Conservation (phyloP, 2,888 invertebrate genomes). For the Podabrus alpinus region DNA sequence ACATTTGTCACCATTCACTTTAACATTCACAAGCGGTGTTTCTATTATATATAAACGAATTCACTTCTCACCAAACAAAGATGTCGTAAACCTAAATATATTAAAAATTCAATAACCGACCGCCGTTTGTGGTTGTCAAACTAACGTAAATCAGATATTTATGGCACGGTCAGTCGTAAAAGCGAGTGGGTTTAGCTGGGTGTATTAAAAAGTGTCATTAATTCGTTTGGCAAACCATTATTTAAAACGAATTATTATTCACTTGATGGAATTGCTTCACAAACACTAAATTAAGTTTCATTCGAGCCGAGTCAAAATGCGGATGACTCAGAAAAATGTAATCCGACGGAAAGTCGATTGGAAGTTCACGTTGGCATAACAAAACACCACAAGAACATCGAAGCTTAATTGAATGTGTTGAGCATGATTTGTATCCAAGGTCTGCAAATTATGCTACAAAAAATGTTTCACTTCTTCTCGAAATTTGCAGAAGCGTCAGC, state of each 20-base stretch:
- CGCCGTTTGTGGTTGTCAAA: constrained; percentile 10
- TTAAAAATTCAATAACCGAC: constrained; percentile 13
- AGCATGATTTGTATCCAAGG: background rate
- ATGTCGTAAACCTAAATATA: constrained; percentile 26
- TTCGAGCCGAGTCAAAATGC: background rate
- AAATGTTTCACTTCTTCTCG: background rate
- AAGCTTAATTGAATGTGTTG: background rate
- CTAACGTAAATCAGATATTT: constrained; percentile 19
- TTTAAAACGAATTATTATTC: constrained; percentile 7
- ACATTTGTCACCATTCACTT: constrained; percentile 7
- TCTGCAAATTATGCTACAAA: background rate
- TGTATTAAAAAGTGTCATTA: constrained; percentile 22
- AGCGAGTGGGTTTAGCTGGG: constrained; percentile 3
- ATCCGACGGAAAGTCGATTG: background rate
- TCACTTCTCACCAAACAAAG: constrained; percentile 7
- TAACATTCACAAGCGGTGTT: background rate
- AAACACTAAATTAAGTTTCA: background rate
- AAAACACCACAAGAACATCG: background rate
- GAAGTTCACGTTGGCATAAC: background rate
- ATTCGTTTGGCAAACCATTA: constrained; percentile 5
- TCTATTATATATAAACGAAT: background rate
- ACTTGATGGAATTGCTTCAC: background rate
- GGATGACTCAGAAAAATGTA: background rate
- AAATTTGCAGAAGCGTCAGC: background rate
- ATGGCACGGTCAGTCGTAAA: constrained; percentile 24